Conservation (phyloP, 2,797 vertebrate species). For the Chloroceryle inda region DNA sequence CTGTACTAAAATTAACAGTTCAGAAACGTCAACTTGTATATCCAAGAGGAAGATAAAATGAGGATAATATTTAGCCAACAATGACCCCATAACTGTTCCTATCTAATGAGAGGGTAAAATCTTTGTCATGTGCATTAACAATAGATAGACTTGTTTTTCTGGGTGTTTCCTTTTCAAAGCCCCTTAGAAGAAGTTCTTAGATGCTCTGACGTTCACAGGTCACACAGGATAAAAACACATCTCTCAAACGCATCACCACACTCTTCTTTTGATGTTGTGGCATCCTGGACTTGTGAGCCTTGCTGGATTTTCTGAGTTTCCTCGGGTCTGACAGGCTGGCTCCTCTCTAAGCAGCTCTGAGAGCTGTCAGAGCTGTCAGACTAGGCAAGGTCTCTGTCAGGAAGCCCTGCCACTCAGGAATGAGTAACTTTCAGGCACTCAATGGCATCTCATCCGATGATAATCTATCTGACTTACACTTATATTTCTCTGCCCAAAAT, state of each 20-base stretch:
- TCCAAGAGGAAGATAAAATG: background rate
- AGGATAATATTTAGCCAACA: constrained; percentile 31
- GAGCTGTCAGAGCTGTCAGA: constrained; percentile 25
- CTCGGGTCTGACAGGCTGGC: background rate
- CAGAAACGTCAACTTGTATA: constrained; percentile 10
- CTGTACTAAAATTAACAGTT: constrained; percentile 2
- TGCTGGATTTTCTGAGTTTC: background rate
- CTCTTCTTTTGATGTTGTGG: background rate
- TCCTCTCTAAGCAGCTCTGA: background rate
- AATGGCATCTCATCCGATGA: background rate
- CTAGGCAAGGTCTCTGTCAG: background rate
- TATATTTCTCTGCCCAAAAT: background rate
- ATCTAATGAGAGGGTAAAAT: constrained; percentile 1
- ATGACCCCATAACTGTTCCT: constrained; percentile 1
- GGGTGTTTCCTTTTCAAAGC: background rate
- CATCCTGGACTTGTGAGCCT: background rate
- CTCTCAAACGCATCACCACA: background rate
- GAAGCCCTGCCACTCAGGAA: background rate
- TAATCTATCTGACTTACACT: background rate
- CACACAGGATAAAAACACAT: background rate
- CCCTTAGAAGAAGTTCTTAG: background rate
- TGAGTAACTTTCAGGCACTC: background rate
- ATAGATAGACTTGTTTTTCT: background rate
- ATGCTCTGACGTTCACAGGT: background rate
- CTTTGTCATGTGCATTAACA: background rate